phyloP scores from a whole-genome alignment of 2,888 invertebrate species.

The Perithous albicinctus region DNA sequence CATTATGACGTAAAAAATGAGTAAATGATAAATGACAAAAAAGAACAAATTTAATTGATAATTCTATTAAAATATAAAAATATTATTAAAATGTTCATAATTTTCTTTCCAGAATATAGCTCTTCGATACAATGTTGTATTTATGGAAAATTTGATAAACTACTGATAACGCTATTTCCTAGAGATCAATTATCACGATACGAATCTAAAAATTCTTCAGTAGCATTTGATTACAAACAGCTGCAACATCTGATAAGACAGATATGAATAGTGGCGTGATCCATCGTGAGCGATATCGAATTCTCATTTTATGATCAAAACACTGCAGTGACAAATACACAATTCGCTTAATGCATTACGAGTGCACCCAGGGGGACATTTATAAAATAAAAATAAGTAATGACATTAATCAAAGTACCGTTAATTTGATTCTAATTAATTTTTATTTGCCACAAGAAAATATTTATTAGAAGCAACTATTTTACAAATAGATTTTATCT shows the following conservation, averaged over 20 bases:
- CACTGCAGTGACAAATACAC: conserved; percentile 5
- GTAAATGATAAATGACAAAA: too few relatives aligned
- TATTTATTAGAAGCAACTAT: too few relatives aligned
- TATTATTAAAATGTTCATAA: background rate
- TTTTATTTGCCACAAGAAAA: too few relatives aligned
- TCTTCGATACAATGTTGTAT: background rate
- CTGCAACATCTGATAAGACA: conserved; percentile 1
- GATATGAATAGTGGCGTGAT: background rate
- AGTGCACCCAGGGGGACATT: too few relatives aligned
- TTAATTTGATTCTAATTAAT: too few relatives aligned
- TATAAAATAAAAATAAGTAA: too few relatives aligned
- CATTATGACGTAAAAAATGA: too few relatives aligned
- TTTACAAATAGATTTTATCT: too few relatives aligned
- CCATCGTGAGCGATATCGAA: conserved; percentile 9
- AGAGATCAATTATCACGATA: background rate
- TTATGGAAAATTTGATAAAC: background rate
- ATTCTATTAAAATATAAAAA: too few relatives aligned
- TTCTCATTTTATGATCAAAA: conserved; percentile 16
- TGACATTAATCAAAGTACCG: too few relatives aligned
- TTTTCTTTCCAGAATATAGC: background rate
- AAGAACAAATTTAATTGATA: too few relatives aligned
- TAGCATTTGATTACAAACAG: background rate
- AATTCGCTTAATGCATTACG: conserved; percentile 37
- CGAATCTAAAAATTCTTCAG: conserved; percentile 17
- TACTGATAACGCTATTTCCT: background rate